These are phyloP conservation scores for Andrena chrysosceles DNA, from an alignment of 2,888 invertebrate genomes.

Conservation along the genomic window DNA sequence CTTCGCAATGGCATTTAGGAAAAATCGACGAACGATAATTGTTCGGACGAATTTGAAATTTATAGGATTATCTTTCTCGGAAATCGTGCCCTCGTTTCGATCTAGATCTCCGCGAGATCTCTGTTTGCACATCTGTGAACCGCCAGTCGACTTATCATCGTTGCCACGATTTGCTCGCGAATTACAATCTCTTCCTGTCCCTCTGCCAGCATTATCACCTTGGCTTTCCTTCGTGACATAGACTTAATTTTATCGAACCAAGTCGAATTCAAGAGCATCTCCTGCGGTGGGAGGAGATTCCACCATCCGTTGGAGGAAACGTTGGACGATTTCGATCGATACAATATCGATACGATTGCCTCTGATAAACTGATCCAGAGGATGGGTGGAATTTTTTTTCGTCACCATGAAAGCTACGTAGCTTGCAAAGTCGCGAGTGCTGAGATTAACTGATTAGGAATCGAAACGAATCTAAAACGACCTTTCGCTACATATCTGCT, in stretches of 20 bases:
- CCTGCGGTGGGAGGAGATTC: background rate
- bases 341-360: conserved; percentile 16
- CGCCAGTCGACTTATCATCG: conserved; percentile 59
- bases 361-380: conserved; percentile 22
- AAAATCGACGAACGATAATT: no score
- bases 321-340: conserved; percentile 44
- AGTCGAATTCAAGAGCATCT: conserved; percentile 12
- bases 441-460: no score
- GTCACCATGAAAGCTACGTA: background rate
- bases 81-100: background rate
- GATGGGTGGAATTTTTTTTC: conserved; percentile 48
- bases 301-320: conserved; percentile 13
- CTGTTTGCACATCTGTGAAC: conserved; percentile 71
- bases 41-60: no score
- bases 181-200: conserved; percentile 16
- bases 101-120: conserved; percentile 22
- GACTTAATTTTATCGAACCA: conserved; percentile 11
- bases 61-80: background rate
- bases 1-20: no score
- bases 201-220: background rate
- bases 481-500: no score
- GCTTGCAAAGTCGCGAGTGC: background rate
- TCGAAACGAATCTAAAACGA: no score
- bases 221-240: background rate
- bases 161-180: conserved; percentile 50